Percentiles rank a stretch among this genome's conserved stretches.
Conservation (phyloP, 2,113 vertebrate genomes). For the Clarias magur region DNA sequence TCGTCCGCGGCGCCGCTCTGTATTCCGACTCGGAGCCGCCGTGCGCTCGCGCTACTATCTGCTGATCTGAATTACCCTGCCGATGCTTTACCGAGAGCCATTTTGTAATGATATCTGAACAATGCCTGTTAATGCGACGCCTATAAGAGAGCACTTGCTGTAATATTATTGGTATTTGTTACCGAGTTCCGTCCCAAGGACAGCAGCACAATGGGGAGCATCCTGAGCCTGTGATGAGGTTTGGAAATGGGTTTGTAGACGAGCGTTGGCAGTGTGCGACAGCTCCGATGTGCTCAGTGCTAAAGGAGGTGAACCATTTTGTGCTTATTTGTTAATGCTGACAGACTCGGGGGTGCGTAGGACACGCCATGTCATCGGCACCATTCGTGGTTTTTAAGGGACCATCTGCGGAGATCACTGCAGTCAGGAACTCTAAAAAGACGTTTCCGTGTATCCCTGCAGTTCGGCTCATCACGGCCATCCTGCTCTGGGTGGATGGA, state of each 20-base stretch:
- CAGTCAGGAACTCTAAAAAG: not conserved
- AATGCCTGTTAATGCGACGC: slow-evolving; percentile 55
- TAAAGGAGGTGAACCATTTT: slow-evolving; percentile 37
- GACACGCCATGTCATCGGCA: not conserved
- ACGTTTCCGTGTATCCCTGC: not conserved
- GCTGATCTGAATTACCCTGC: slow-evolving; percentile 49
- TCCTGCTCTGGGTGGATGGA: slow-evolving; percentile 28
- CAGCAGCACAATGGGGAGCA: slow-evolving; percentile 45
- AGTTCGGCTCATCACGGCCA: slow-evolving; percentile 12
- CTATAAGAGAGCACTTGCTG: slow-evolving; percentile 56
- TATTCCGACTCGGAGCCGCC: slow-evolving; percentile 41
- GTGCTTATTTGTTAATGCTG: slow-evolving; percentile 40
- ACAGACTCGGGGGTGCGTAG: slow-evolving; percentile 30
- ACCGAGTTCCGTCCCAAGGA: slow-evolving; percentile 48
- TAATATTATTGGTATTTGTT: slow-evolving; percentile 56
- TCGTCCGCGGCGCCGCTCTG: slow-evolving; percentile 31
- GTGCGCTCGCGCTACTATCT: slow-evolving; percentile 35
- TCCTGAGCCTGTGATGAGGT: slow-evolving; percentile 40
- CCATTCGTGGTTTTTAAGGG: slow-evolving; percentile 7
- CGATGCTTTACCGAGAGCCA: slow-evolving; percentile 48
- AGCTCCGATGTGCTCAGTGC: slow-evolving; percentile 43
- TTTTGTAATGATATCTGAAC: slow-evolving; percentile 53
- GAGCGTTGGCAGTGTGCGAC: slow-evolving; percentile 20
- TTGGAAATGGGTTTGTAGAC: slow-evolving; percentile 39
- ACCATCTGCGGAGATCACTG: not conserved